Percentiles rank a stretch among this genome's conserved stretches.
Evolutionary conservation across 2,797 vertebrate genomes (phyloP).

Genomic region (Kryptolebias ocellatus): DNA sequence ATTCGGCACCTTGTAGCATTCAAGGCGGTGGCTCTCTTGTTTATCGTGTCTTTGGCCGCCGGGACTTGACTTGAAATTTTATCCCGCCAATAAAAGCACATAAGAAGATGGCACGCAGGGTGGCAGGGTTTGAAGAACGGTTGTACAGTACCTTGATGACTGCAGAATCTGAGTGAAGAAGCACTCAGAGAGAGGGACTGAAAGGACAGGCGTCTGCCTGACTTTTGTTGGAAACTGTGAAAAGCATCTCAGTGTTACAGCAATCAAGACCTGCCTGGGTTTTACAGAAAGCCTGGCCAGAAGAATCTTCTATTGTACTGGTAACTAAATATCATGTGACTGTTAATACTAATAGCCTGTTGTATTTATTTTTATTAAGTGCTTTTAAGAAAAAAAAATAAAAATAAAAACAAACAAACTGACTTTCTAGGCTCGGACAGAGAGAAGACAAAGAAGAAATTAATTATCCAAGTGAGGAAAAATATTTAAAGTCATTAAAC

Average conservation of each 20-base stretch:
- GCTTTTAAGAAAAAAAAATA: conserved; percentile 80
- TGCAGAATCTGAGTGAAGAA: conserved; percentile 40
- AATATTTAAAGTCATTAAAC: conserved; percentile 99
- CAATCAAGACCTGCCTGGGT: conserved; percentile 86
- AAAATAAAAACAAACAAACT: conserved; percentile 70
- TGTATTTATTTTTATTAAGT: conserved; percentile 99
- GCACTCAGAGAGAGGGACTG: conserved; percentile 78
- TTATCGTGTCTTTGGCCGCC: conserved; percentile 55
- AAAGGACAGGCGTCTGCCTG: conserved; percentile 81
- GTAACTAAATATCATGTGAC: conserved; percentile 94
- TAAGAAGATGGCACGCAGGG: conserved; percentile 38
- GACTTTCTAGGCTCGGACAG: conserved; percentile 84
- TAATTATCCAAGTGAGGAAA: conserved; percentile 86
- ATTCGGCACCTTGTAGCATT: conserved; percentile 72
- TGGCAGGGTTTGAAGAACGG: conserved; percentile 44
- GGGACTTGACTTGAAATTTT: conserved; percentile 58
- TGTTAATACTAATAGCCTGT: conserved; percentile 97
- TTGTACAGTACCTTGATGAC: conserved; percentile 76
- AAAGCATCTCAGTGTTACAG: conserved; percentile 96
- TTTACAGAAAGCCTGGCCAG: conserved; percentile 54
- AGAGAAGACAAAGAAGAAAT: conserved; percentile 77
- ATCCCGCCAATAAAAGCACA: conserved; percentile 88
- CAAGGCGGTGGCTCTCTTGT: conserved; percentile 63
- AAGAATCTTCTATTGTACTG: conserved; percentile 90
- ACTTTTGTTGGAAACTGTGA: conserved; percentile 92